Base-by-base conservation (phyloP, 2,888 invertebrate species). In the Drosophila ezoana region DNA sequence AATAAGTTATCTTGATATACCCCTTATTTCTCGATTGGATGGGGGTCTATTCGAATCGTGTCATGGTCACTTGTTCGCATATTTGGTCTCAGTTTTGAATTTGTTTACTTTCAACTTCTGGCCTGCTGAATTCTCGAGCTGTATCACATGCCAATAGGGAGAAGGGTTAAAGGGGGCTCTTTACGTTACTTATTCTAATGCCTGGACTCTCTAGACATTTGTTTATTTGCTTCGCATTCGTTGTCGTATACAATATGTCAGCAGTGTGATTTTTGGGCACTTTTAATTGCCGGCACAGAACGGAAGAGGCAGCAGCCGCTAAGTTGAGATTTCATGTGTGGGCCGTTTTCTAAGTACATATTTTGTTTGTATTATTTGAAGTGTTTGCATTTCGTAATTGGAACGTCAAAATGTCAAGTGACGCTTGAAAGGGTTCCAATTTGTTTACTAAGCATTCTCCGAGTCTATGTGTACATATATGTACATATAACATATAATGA, bases 381-480 rank as follows among this genome's bases (percentile, higher is more conserved):
- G 85, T 85, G 85, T 80, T 85, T 87, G 82, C 70, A 61, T 87
- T 82, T 85, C 85, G 82, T 87, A 85, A 85, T 87, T 87, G 87
- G 87, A 85, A 85, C 85, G 87, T 78, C 85, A 84, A 79, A 84
- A 76, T 84, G 84, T 81, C 79, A 83, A 86, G 87, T 69, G 75
- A 73, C 59, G 71, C 72, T 74, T 68, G 28, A 69, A 74, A 72
- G 72, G 74, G 67, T 64, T 53, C 59, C 54, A 64, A 63, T 44
- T 73, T 76, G 72, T 76, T 72, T 66, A 69, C 71, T 23, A 38
- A 65, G 64, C 79, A 76, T 76, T 70, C 64, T 59, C 33, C 18
- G 13, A 45, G 23, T 20, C 40, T 14, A 44, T 40, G 40, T 28
- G 23, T 35, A 32, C 14, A 28, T 16, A 38, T 32, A 8, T 33